Percentiles rank a stretch among this genome's conserved stretches.
phyloP scores from a whole-genome alignment of 2,113 vertebrate genomes.

The Trichechus manatus region DNA sequence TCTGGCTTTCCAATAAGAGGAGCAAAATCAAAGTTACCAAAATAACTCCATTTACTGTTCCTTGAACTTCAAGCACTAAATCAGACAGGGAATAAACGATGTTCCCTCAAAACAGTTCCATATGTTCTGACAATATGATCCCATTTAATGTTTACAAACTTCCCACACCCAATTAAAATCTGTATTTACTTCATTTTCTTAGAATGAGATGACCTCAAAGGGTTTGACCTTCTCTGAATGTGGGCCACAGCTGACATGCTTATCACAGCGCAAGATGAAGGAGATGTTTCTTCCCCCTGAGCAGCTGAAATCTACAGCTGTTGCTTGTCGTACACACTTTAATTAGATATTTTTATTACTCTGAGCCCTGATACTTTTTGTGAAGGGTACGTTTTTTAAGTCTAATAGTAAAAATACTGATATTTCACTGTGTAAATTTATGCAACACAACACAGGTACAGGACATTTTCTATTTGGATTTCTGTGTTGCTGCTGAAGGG shows the following conservation, averaged over 20 bases:
- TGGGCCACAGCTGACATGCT: not conserved
- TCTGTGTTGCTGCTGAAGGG: not conserved
- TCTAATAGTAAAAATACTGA: constrained; percentile 2
- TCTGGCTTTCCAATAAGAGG: not conserved
- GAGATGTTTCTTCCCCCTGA: not conserved
- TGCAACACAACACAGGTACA: not conserved
- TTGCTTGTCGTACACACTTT: not conserved
- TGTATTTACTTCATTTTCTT: not conserved
- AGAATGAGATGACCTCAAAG: not conserved
- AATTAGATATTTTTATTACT: constrained; percentile 42
- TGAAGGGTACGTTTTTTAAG: not conserved
- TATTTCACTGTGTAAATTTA: not conserved
- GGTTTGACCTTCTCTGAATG: not conserved
- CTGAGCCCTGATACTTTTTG: not conserved
- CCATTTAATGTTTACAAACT: not conserved
- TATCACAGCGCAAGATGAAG: accelerated
- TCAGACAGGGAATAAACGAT: not conserved
- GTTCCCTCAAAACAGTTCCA: not conserved
- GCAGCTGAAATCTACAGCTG: not conserved
- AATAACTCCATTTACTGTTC: not conserved
- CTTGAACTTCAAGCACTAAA: not conserved
- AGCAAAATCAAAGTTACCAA: not conserved
- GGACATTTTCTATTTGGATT: not conserved
- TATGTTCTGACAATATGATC: not conserved
- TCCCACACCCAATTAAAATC: not conserved